Evolutionary conservation across 2,888 invertebrate species (phyloP), one percentile per base, ranked within the genome.

Genomic region (Aleiodes alternator): DNA sequence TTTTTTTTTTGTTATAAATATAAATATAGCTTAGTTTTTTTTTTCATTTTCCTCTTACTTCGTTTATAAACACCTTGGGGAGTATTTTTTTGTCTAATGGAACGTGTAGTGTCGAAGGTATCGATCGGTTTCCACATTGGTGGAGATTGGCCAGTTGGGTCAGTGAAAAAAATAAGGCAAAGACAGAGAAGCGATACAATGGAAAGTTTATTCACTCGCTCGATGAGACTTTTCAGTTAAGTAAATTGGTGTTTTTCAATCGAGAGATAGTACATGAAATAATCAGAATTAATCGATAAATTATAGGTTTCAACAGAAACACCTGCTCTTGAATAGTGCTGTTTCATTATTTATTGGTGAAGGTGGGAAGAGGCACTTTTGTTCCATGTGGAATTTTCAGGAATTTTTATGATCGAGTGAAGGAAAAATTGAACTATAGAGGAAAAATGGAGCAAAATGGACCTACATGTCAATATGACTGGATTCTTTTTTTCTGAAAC

Each of bases 111-210:
- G 51, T 69, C 51, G 34, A 12, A 53, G 74, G 74, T 70, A 74
- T 74, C 74, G 74, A 74, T 75, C 56, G 48, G n/a, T 71, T 53
- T 31, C 31, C 68, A 57, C 50, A 56, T 71, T 55, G 66, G 64
- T 71, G 53, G 70, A 66, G 71, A 75, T 68, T 75, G 71, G 48
- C 56, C 8, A 71, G 56, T 34, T 71, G 56, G 75, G 75, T 71
- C 64, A 75, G 48, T 66, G 53, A 55, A 70, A 70, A 70, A 70
- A 34, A 61, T 31, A 51, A 59, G 9, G 8, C 14, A 56, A 48
- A n/a, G 7, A 48, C 9, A 64, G 48, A 12, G 16, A 29, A 29
- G 12, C 34, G 14, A 34, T 14, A 23, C 9, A 38, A 59, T 55
- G 59, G 56, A 69, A 53, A 74, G 48, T 74, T 66, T 68, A 29